Evolutionary conservation across 2,797 vertebrate genomes (phyloP).

Genomic region (Amazona finschi): DNA sequence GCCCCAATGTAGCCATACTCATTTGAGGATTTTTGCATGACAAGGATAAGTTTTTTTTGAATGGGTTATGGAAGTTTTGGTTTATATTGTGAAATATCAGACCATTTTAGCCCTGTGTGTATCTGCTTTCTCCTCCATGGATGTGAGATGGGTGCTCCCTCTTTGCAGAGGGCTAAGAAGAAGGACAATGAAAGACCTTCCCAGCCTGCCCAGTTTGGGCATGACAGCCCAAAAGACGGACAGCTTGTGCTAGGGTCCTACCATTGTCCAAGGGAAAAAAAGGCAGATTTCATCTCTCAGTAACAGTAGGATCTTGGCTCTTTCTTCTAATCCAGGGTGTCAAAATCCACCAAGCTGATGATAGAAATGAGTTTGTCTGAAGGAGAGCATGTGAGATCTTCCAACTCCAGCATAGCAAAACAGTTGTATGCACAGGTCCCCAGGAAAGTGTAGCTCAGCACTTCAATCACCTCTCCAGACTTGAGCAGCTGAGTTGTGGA

Average conservation of each 20-base stretch:
- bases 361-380: background rate
- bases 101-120: fast-evolving
- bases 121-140: no score
- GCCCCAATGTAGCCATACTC: background rate
- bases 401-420: background rate
- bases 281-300: background rate
- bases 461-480: background rate
- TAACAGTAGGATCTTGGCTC: background rate
- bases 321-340: background rate
- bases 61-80: background rate
- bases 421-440: background rate
- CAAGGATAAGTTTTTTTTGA: background rate
- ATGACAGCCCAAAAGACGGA: background rate
- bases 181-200: background rate
- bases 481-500: constrained; percentile 32
- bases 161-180: background rate
- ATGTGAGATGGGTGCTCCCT: no score
- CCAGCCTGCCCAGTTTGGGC: fast-evolving
- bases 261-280: background rate
- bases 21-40: background rate
- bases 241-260: no score
- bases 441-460: background rate
- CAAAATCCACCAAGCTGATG: background rate
- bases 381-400: background rate
- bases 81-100: background rate